Base-by-base conservation (phyloP, 2,888 invertebrate species). In the Tineola bisselliella region DNA sequence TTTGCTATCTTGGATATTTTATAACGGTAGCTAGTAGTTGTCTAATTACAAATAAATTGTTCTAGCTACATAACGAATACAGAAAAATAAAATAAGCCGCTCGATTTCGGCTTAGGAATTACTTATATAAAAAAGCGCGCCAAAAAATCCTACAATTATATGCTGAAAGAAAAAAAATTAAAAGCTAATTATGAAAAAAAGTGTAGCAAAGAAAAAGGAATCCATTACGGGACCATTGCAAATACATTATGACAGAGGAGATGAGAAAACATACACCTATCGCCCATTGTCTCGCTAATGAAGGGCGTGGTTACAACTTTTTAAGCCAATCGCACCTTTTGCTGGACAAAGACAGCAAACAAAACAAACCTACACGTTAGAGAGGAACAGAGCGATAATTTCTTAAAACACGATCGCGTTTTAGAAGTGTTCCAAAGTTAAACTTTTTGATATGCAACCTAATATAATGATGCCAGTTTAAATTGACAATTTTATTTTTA, bases 281-380 rank as follows among this genome's bases (percentile, higher is more conserved):
- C 64, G 8, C 63, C 72, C 69, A 76, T 78, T 79, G 78, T 78
- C 71, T 72, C 66, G 64, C 64, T 69, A 68, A 70, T 66, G 65
- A 67, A 68, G 75, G 79, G 79, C 75, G 79, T 70, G 68, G 70
- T 66, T 31, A 57, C 66, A 73, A 75, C 67, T 75, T 76, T 77
- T 77, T 70, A 66, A 64, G 62, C 79, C 77, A 79, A 79, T 79
- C 68, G 63, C 64, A 64, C 38, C 31, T 62, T 43, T 58, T 59
- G 75, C 25, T 56, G 33, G 72, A 77, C 59, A 60, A 70, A 65
- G 76, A 74, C 17, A 48, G 65, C 33, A 15, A 25, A 62, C 64
- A 62, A 60, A 8, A 33, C 8, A 33, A 31, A 3, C 8, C 67
- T 70, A 66, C 67, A 62, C 63, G 62, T 62, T 61, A 63, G 62